These are phyloP conservation scores for Cacatua alba DNA, from an alignment of 2,113 vertebrate genomes.

Conservation along the genomic window DNA sequence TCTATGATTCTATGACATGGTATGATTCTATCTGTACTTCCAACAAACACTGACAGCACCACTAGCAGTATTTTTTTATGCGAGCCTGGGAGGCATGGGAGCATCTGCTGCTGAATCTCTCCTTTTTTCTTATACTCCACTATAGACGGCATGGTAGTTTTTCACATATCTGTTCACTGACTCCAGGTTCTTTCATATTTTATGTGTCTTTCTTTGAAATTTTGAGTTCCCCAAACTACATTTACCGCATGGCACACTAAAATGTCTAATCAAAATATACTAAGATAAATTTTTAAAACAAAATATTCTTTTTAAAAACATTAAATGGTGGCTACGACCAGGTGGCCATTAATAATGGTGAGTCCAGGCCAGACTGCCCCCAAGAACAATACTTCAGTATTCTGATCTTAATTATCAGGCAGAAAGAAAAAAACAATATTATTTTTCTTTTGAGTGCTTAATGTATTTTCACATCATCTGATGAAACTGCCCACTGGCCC, in stretches of 20 bases:
- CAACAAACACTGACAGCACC: neutral
- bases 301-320: neutral
- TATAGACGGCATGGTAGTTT: neutral
- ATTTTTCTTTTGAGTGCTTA: neutral
- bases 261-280: neutral
- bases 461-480: conserved; percentile 15
- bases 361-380: neutral
- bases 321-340: neutral
- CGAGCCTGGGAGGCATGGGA: neutral
- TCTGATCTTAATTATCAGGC: neutral
- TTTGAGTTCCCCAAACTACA: neutral
- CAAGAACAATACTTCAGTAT: neutral
- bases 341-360: neutral
- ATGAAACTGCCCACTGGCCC: neutral
- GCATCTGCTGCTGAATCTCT: neutral
- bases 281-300: neutral
- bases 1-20: neutral
- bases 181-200: neutral
- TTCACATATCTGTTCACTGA: neutral
- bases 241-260: neutral
- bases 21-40: neutral
- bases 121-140: neutral
- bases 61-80: neutral
- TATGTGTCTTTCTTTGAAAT: neutral
- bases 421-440: neutral